Conservation (phyloP, 2,797 vertebrate species). For the Esox lucius region DNA sequence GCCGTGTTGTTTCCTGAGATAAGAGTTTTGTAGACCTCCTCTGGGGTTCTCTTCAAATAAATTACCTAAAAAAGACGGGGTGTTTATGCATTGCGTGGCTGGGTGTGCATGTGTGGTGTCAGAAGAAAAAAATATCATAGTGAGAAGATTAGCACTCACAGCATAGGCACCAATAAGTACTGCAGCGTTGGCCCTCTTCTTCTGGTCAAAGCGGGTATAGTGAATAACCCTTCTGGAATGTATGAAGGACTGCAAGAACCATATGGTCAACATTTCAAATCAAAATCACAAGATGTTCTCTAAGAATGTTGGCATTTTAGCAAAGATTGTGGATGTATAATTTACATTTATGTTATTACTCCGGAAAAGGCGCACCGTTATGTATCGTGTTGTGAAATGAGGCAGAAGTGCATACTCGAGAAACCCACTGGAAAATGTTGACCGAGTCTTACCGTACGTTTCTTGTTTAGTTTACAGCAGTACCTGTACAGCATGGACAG, state of each 20-base stretch:
- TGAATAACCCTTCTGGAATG: slow-evolving; percentile 87
- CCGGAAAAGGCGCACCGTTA: not conserved
- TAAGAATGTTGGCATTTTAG: not conserved
- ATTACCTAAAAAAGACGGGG: slow-evolving; percentile 76
- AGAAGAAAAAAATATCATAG: not conserved
- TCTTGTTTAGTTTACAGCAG: slow-evolving; percentile 93
- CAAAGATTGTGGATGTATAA: not conserved
- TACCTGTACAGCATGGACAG: slow-evolving; percentile 90
- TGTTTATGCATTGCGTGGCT: too few relatives aligned
- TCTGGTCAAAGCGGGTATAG: slow-evolving; percentile 86
- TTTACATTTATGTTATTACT: not conserved
- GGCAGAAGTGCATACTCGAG: not conserved
- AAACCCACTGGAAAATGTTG: slow-evolving; percentile 1
- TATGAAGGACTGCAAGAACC: slow-evolving; percentile 82
- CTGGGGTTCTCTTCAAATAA: slow-evolving; percentile 89
- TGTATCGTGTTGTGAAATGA: not conserved
- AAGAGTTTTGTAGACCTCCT: slow-evolving; percentile 84
- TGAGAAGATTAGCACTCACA: slow-evolving; percentile 67
- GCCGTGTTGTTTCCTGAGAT: slow-evolving; percentile 81
- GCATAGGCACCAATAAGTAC: slow-evolving; percentile 88
- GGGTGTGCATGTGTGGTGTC: not conserved
- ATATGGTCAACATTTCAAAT: not conserved
- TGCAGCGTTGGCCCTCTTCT: slow-evolving; percentile 89
- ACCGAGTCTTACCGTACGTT: slow-evolving; percentile 83
- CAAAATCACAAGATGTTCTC: not conserved